Percentiles rank a stretch among this genome's conserved stretches.
Evolutionary conservation across 1,140 invertebrate species (phyloP).

Genomic region (Euborellia annulipes): DNA sequence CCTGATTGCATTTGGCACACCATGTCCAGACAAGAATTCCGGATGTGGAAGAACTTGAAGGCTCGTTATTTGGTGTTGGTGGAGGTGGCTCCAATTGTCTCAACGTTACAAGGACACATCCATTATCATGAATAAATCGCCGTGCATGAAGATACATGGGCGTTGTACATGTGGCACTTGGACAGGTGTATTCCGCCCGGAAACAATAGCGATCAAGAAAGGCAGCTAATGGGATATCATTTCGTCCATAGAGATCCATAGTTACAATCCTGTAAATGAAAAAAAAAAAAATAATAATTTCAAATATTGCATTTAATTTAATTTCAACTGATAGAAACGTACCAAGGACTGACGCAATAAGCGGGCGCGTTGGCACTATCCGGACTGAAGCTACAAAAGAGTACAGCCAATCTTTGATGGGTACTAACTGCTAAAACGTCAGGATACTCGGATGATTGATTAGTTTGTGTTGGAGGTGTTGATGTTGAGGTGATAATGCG

Average conservation of each 20-base stretch:
- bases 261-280: slow-evolving; percentile 52
- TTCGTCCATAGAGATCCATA: slow-evolving; percentile 89
- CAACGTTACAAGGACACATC: slow-evolving; percentile 50
- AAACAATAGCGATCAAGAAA: slow-evolving; percentile 91
- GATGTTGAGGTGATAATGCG: neutral
- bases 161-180: slow-evolving; percentile 57
- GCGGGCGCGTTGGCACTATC: slow-evolving; percentile 63
- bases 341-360: slow-evolving; percentile 82
- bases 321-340: slow-evolving; percentile 7
- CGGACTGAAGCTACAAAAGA: slow-evolving; percentile 84
- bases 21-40: slow-evolving; percentile 80
- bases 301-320: too few relatives aligned
- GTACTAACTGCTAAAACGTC: slow-evolving; percentile 75
- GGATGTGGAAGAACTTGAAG: neutral
- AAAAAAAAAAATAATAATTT: slow-evolving; percentile 9
- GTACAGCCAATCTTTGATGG: slow-evolving; percentile 75
- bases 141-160: slow-evolving; percentile 81
- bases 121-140: slow-evolving; percentile 62
- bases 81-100: slow-evolving; percentile 29
- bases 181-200: slow-evolving; percentile 65
- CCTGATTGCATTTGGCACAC: slow-evolving; percentile 59
- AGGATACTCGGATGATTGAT: slow-evolving; percentile 14
- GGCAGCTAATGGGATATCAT: slow-evolving; percentile 86
- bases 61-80: neutral
- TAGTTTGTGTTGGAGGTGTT: neutral